A percentile compares a stretch with the other conserved stretches of the same genome.
phyloP scores from a whole-genome alignment of 2,113 vertebrate species.

The Entosphenus tridentatus region DNA sequence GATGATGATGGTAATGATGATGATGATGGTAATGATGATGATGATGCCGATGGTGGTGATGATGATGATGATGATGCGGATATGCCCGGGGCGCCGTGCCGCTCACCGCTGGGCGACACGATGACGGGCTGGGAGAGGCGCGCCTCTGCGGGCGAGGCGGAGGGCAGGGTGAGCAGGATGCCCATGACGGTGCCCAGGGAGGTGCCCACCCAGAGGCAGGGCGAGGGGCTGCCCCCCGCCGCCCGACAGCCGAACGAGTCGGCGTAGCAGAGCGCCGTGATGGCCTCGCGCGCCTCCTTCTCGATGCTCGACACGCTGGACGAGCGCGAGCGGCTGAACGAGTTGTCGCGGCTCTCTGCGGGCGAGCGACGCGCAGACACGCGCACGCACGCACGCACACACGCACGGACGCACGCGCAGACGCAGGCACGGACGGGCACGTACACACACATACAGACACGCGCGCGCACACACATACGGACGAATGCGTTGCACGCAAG shows the following conservation, averaged over 20 bases:
- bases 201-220: slow-evolving; percentile 73
- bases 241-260: slow-evolving; percentile 60
- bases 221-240: slow-evolving; percentile 39
- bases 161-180: slow-evolving; percentile 55
- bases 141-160: slow-evolving; percentile 52
- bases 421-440: too few relatives aligned
- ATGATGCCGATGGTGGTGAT: too few relatives aligned
- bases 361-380: slow-evolving; percentile 33
- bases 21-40: too few relatives aligned
- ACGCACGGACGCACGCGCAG: too few relatives aligned
- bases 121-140: slow-evolving; percentile 82
- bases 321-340: slow-evolving; percentile 88
- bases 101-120: slow-evolving; percentile 70
- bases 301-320: slow-evolving; percentile 97
- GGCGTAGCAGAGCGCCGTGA: slow-evolving; percentile 69
- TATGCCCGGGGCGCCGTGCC: background rate
- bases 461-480: too few relatives aligned
- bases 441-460: too few relatives aligned
- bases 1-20: too few relatives aligned
- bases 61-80: too few relatives aligned
- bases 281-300: slow-evolving; percentile 69
- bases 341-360: slow-evolving; percentile 86
- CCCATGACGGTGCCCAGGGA: slow-evolving; percentile 63
- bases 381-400: too few relatives aligned
- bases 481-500: too few relatives aligned